Evolutionary conservation across 2,113 vertebrate genomes (phyloP), one percentile per base, ranked within the genome.

Genomic region (Dipodomys merriami): DNA sequence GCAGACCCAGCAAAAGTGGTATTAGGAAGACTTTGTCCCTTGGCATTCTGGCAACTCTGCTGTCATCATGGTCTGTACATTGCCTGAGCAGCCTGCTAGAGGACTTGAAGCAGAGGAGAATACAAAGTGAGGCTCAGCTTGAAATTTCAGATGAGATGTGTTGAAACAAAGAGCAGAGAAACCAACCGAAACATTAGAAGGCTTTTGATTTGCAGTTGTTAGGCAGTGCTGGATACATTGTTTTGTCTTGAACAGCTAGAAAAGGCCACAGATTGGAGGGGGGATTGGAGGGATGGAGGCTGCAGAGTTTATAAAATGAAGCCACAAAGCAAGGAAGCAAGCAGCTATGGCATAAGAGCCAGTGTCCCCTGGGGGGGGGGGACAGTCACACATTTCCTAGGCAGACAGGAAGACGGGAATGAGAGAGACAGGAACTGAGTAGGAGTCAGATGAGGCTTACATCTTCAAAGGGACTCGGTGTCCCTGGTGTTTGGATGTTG

Each of bases 221-320:
- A 33, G 60, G 68, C 60, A 60, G 77, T 82, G 44, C 18, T 76
- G 69, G n/a, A 73, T 67, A n/a, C 44, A 78, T 35, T 3, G 29
- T 78, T 94, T 79, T 92, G 80, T 19, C 44, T 83, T 93, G 77
- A 83, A 71, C n/a, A 39, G 77, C 22, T 64, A 33, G 29, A 25
- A 71, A 76, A 82, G 39, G 39, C 39, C 39, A 39, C 39, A 39
- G 39, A 39, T 39, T 39, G 39, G 39, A 39, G 39, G 39, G 39
- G 39, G 39, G 39, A 39, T 39, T 39, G 39, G 39, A 39, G 39
- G 39, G 39, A 39, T 39, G 39, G 39, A 39, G 39, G 5, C 39
- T 39, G 39, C 39, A 4, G 69, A 19, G 18, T 93, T 90, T 90
- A 65, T 72, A 72, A 83, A 72, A 67, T 64, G 64, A 86, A 76